A percentile compares a stretch with the other conserved stretches of the same genome.
Conservation (phyloP, 2,888 invertebrate genomes). For the Urechis unicinctus region DNA sequence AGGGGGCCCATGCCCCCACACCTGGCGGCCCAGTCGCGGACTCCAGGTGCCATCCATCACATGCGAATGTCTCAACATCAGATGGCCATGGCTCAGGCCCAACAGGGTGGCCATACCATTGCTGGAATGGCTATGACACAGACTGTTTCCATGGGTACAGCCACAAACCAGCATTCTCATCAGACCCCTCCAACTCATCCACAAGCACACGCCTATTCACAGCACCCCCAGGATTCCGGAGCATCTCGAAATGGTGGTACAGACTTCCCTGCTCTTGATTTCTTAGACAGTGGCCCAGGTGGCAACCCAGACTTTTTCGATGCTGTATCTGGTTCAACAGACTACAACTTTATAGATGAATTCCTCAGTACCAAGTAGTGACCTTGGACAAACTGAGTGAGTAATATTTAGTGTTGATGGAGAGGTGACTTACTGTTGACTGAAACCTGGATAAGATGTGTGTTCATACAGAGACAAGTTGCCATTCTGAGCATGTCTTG, state of each 20-base stretch:
- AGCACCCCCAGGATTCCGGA: slow-evolving; percentile 16
- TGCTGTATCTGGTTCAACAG: slow-evolving; percentile 54
- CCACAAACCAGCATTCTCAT: slow-evolving; percentile 25
- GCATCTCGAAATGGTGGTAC: slow-evolving; percentile 8
- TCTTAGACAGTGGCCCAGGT: slow-evolving; percentile 67
- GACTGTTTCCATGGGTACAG: slow-evolving; percentile 9
- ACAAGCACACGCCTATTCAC: not conserved
- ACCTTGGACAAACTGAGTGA: too few relatives aligned
- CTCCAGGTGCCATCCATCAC: slow-evolving; percentile 44
- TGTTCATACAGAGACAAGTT: too few relatives aligned
- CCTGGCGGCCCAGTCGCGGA: slow-evolving; percentile 14
- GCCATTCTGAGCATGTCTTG: too few relatives aligned
- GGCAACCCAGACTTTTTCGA: slow-evolving; percentile 65
- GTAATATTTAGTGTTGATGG: too few relatives aligned
- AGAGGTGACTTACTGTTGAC: too few relatives aligned
- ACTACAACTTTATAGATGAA: slow-evolving; percentile 38
- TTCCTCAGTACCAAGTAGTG: too few relatives aligned
- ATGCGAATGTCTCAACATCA: slow-evolving; percentile 45
- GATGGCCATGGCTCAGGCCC: too few relatives aligned
- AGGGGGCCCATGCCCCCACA: slow-evolving; percentile 16
- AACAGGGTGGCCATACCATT: not conserved
- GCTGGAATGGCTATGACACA: slow-evolving; percentile 6
- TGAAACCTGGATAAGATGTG: too few relatives aligned
- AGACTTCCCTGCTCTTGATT: slow-evolving; percentile 62
- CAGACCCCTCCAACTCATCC: too few relatives aligned